Evolutionary conservation across 2,888 invertebrate species (phyloP), one percentile per base, ranked within the genome.

Genomic region (Crematogaster levior): DNA sequence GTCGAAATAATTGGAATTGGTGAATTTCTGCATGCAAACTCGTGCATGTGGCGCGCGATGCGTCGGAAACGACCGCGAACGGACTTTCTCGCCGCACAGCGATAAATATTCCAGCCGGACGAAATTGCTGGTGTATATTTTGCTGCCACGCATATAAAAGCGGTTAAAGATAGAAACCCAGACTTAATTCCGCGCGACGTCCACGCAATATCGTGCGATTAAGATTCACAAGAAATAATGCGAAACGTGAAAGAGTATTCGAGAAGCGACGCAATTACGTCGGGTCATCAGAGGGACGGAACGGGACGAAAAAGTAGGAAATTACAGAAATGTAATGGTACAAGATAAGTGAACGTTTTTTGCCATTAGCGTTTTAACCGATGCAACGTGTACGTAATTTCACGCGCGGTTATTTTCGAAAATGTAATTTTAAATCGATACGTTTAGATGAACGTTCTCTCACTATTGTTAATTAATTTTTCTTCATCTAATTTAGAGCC

Each of bases 91-190:
- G 81, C n/a, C 61, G 51, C 24, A 37, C 48, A 10, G 40, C 74
- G 74, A 86, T 86, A 86, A 86, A 84, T 87, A 84, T 87, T 82
- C 74, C 46, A 60, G 40, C 15, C 40, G 63, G 51, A 15, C 34
- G 56, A 34, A 65, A 73, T 30, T 61, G 51, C 77, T 34, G 61
- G 66, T 75, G 27, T 56, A 43, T 81, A 63, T 75, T 65, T 72
- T 82, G 65, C 37, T 6, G 70, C 24, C 34, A 37, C 24, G 58
- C 46, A 53, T 46, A 72, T 79, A 79, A 79, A 79, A 79, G 79
- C 65, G 65, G 46, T 81, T 85, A 85, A 85, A 83, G 65, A 85
- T 80, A 82, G 85, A 61, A 58, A 4, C 46, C 46, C 40, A 40
- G 56, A 58, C 56, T 58, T 56, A 58, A 66, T 61, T 60, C 43